Conservation (phyloP, 2,797 vertebrate genomes). For the Alca torda region DNA sequence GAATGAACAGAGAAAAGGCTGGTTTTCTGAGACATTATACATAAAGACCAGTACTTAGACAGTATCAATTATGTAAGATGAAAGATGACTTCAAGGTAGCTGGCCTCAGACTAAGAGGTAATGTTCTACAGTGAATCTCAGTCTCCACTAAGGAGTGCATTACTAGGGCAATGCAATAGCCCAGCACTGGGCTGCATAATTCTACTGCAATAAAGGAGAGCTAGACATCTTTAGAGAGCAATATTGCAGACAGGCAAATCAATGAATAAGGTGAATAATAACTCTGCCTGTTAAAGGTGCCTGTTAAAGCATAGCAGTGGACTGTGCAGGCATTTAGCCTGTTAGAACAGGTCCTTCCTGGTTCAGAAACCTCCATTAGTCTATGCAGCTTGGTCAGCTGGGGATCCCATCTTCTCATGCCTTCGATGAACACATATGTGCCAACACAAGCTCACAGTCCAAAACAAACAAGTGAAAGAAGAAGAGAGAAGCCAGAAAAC, state of each 20-base stretch:
- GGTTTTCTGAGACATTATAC: background rate
- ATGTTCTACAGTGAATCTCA: background rate
- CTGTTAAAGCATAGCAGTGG: background rate
- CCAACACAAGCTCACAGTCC: background rate
- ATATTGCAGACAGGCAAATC: background rate
- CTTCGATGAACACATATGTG: background rate
- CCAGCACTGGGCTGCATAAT: background rate
- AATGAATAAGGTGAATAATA: background rate
- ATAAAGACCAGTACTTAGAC: background rate
- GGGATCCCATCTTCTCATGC: background rate
- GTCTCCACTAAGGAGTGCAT: background rate
- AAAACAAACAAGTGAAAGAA: background rate
- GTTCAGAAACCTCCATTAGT: background rate
- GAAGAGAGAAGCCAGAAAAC: background rate
- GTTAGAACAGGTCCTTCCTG: background rate
- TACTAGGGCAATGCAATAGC: background rate
- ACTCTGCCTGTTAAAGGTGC: background rate
- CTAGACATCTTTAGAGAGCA: background rate
- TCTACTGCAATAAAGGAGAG: background rate
- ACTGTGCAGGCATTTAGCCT: background rate
- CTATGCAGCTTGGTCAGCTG: background rate
- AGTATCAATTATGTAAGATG: background rate
- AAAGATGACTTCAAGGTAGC: background rate
- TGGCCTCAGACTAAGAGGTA: background rate
- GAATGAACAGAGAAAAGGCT: background rate